A percentile compares a stretch with the other conserved stretches of the same genome.
Evolutionary conservation across 2,888 invertebrate genomes (phyloP).

Genomic region (Laothoe populi): DNA sequence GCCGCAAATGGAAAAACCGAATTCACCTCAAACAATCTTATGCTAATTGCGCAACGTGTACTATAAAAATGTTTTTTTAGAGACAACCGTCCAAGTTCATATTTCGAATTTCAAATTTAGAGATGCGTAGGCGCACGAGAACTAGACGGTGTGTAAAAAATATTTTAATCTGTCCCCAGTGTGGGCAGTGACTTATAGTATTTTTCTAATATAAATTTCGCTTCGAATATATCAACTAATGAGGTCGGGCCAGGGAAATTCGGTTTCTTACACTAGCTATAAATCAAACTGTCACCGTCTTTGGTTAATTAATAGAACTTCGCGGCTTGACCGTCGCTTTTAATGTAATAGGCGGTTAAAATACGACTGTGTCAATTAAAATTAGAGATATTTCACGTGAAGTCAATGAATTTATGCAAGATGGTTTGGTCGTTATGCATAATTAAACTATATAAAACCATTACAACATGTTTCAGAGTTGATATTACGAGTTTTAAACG

Average conservation of each 20-base stretch:
- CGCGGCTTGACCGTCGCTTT: conserved; percentile 53
- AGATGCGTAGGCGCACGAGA: conserved; percentile 73
- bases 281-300: conserved; percentile 65
- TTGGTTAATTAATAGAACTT: conserved; percentile 63
- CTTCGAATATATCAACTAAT: conserved; percentile 70
- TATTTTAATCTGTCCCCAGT: conserved; percentile 73
- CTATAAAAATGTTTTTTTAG: conserved; percentile 50
- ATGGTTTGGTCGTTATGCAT: neutral
- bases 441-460: conserved; percentile 10
- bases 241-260: conserved; percentile 56
- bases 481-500: neutral
- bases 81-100: conserved; percentile 59
- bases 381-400: conserved; percentile 34
- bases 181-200: conserved; percentile 77
- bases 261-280: conserved; percentile 51
- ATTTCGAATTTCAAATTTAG: conserved; percentile 71
- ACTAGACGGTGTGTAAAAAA: conserved; percentile 69
- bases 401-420: conserved; percentile 9
- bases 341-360: conserved; percentile 53
- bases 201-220: conserved; percentile 68
- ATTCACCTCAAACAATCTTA: conserved; percentile 57
- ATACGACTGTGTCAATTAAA: conserved; percentile 58
- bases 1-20: conserved; percentile 68
- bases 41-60: conserved; percentile 68
- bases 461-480: neutral